Evolutionary conservation across 2,888 invertebrate genomes (phyloP), one percentile per base, ranked within the genome.

Genomic region (Choristoneura rosaceana): DNA sequence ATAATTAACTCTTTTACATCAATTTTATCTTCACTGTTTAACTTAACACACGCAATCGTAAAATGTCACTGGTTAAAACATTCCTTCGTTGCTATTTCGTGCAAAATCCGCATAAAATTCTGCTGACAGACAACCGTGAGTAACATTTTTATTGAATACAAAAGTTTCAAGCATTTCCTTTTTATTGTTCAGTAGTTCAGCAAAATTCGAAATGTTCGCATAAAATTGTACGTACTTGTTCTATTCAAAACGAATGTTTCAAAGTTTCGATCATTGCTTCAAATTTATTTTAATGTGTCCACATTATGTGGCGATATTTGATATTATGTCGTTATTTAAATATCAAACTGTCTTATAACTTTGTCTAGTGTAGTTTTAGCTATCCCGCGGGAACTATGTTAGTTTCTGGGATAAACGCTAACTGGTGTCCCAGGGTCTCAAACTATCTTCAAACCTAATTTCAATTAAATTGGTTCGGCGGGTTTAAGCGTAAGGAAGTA

Each of bases 131-230:
- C 67, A 62, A 33, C 67, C 63, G 71, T 71, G 71, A 67, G 67
- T 59, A 67, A 71, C 58, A 61, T 68, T 71, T 71, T 71, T 63
- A 71, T 68, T 71, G 71, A 71, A 71, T 62, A 68, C 71, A 68
- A 71, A 71, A 71, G 71, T 68, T 71, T 47, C 62, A 17, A 43
- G 67, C 67, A 50, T 62, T 67, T 62, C 67, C 66, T 66, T 63
- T 71, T 71, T 68, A 71, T 68, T 68, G 71, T 63, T 68, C 71
- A 68, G 58, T 68, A 68, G 71, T 71, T 71, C 58, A 58, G 71
- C 55, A 67, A 71, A 65, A 67, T 68, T 58, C 67, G 38, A 68
- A 63, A 50, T 63, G 47, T 47, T 62, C 58, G 62, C 38, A 58
- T 71, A 50, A 68, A 71, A 68, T 58, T 67, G 55, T 45, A 71